A percentile compares a stretch with the other conserved stretches of the same genome.
phyloP scores from a whole-genome alignment of 2,113 vertebrate genomes.

The Nymphicus hollandicus region DNA sequence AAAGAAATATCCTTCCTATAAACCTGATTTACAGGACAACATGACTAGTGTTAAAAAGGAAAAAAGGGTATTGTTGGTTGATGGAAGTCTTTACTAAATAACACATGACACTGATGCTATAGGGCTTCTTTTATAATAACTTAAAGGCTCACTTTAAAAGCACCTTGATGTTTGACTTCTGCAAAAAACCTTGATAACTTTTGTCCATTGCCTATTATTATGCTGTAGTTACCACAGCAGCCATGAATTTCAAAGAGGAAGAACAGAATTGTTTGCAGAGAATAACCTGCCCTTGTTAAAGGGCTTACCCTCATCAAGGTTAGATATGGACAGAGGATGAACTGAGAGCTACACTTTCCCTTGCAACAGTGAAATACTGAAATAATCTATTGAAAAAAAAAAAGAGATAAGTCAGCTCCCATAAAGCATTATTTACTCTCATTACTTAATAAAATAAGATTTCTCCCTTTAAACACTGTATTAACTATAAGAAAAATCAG shows the following conservation, averaged over 20 bases:
- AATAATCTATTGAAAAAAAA: neutral
- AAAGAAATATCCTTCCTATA: slow-evolving; percentile 36
- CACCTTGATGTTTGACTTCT: slow-evolving; percentile 21
- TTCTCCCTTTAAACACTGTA: neutral
- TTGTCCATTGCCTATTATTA: neutral
- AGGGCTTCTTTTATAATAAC: neutral
- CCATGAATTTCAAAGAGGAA: slow-evolving; percentile 38
- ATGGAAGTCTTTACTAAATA: neutral
- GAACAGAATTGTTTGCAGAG: neutral
- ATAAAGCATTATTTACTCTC: neutral
- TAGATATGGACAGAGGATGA: neutral
- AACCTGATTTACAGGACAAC: slow-evolving; percentile 31
- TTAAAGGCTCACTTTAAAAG: slow-evolving; percentile 25
- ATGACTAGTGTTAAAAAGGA: neutral
- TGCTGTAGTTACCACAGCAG: neutral
- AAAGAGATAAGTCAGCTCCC: neutral
- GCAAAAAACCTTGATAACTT: slow-evolving; percentile 31
- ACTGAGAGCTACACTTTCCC: neutral
- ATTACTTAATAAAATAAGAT: neutral
- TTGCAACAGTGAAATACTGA: neutral
- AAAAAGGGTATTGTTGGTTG: neutral
- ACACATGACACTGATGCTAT: neutral
- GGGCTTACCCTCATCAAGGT: neutral
- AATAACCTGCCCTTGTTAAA: neutral
- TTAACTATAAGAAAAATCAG: neutral